A percentile compares a stretch with the other conserved stretches of the same genome.
Evolutionary conservation across 2,113 vertebrate genomes (phyloP).

Genomic region (Grammomys dolichurus): DNA sequence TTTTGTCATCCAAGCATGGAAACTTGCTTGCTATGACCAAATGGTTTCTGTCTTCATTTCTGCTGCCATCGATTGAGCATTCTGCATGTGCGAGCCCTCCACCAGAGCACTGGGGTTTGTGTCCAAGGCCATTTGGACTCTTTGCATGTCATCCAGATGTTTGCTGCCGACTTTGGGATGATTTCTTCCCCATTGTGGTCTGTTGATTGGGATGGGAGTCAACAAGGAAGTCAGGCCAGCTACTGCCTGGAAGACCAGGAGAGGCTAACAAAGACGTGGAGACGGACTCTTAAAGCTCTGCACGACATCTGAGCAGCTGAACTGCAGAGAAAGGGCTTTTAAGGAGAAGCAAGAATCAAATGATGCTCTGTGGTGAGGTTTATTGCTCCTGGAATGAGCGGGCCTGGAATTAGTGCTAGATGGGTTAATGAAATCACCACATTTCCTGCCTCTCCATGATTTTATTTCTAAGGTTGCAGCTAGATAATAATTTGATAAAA

Average conservation of each 20-base stretch:
- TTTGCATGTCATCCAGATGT: constrained; percentile 33
- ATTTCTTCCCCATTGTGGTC: constrained; percentile 1
- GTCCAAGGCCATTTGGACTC: constrained; percentile 30
- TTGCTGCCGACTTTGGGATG: neutral
- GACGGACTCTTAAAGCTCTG: constrained; percentile 8
- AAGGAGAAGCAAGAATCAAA: constrained; percentile 9
- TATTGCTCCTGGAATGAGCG: neutral
- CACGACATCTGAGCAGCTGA: neutral
- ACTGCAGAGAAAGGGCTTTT: neutral
- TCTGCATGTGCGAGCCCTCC: neutral
- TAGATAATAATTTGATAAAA: constrained; percentile 67
- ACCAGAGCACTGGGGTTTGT: neutral
- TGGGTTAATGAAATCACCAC: constrained; percentile 62
- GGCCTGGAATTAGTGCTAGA: constrained; percentile 3
- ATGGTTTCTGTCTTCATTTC: constrained; percentile 7
- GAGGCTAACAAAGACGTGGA: neutral
- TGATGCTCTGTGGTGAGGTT: neutral
- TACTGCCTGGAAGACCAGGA: constrained; percentile 41
- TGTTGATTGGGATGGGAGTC: constrained; percentile 26
- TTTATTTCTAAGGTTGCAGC: constrained; percentile 48
- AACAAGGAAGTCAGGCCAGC: constrained; percentile 33
- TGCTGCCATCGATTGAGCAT: neutral
- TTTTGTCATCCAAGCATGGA: neutral
- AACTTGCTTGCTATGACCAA: neutral
- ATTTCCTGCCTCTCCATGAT: constrained; percentile 59